Evolutionary conservation across 2,113 vertebrate species (phyloP), one percentile per base, ranked within the genome.

Genomic region (Speoplatyrhinus poulsoni): DNA sequence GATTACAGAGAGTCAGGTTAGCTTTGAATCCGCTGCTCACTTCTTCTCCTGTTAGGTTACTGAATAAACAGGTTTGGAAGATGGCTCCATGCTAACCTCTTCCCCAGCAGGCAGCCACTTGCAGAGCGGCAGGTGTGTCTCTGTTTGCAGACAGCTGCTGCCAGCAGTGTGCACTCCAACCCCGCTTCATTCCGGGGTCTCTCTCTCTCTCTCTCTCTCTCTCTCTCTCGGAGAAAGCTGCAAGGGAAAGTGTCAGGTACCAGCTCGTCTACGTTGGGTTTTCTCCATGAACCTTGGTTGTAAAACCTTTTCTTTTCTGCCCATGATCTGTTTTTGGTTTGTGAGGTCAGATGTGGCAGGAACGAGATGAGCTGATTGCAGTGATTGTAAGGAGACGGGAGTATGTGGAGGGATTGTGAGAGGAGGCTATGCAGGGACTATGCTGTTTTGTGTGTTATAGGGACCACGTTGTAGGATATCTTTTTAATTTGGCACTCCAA

Each of bases 1-100:
- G 88, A 92, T 93, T 92, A 90, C 87, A 90, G 87, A 79, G 84
- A 86, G 75, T 86, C 82, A 62, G 85, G 73, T 73, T 72, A 73
- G 71, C 88, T 93, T 92, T 92, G 92, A 91, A 89, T 88, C 78
- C 65, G 32, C 75, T 78, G 82, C 60, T 77, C 65, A 67, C 75
- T 70, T 62, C 79, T 62, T 74, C 79, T 82, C 80, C 74, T 76
- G 80, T 86, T 86, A 86, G 84, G 78, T 83, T 26, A 26, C 76
- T 74, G 80, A 82, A 72, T 72, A 85, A 85, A 86, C 79, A 80
- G 77, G 76, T 73, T 58, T 55, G 59, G 60, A 61, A 77, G 70
- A 83, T 62, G 53, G 69, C 50, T 19, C 59, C 41, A 70, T 12
- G 60, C 68, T 73, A 58, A 83, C 70, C 79, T 84, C 74, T 72